A percentile compares a stretch with the other conserved stretches of the same genome.
phyloP scores from a whole-genome alignment of 2,888 invertebrate species.

The Drepanosiphum platanoidis region DNA sequence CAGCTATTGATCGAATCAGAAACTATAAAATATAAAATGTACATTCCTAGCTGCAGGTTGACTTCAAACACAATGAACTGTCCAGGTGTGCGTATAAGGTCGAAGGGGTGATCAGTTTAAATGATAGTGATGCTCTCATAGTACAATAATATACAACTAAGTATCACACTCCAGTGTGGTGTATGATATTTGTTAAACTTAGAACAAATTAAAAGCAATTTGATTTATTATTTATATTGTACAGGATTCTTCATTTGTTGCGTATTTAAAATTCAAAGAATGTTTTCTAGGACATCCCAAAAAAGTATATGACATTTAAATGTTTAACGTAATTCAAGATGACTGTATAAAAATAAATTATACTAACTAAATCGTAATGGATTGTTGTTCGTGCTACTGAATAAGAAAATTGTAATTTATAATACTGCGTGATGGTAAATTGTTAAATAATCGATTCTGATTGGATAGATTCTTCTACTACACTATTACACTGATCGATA shows the following conservation, averaged over 20 bases:
- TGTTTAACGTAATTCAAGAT: conserved; percentile 15
- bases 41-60: not conserved
- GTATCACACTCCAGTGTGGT: not conserved
- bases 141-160: not conserved
- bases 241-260: not conserved
- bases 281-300: conserved; percentile 29
- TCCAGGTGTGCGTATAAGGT: conserved; percentile 36
- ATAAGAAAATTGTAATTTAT: conserved; percentile 22
- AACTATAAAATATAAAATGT: conserved; percentile 9
- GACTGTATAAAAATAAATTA: conserved; percentile 39
- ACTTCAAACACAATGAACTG: conserved; percentile 3
- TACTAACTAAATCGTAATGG: conserved; percentile 20
- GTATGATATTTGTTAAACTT: not conserved
- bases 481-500: not conserved
- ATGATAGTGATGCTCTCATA: no score
- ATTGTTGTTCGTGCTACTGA: conserved; percentile 8
- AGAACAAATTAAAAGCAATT: not conserved
- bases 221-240: not conserved
- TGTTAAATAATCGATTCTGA: conserved; percentile 5
- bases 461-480: not conserved
- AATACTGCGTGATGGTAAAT: not conserved
- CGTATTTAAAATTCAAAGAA: conserved; percentile 43
- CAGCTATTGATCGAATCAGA: conserved; percentile 29
- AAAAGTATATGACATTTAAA: conserved; percentile 57
- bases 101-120: conserved; percentile 5